These are phyloP conservation scores for Natator depressus DNA, from an alignment of 2,113 vertebrate species.

Conservation along the genomic window DNA sequence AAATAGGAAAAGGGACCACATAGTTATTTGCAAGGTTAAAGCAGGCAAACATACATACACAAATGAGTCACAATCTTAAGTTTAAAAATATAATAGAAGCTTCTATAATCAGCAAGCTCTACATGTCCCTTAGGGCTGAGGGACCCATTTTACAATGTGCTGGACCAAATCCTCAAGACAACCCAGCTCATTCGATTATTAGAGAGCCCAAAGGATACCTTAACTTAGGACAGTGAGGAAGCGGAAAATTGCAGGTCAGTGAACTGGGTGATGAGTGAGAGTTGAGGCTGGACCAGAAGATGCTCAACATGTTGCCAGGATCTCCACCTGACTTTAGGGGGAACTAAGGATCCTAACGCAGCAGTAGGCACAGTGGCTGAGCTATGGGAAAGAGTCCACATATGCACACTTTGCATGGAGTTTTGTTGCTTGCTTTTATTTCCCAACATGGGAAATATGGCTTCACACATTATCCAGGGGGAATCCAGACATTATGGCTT, in stretches of 20 bases:
- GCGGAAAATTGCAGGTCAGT: background rate
- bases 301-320: background rate
- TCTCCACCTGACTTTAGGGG: background rate
- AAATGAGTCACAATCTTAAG: background rate
- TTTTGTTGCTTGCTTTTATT: conserved; percentile 8
- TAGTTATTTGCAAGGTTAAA: background rate
- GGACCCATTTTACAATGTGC: background rate
- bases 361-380: background rate
- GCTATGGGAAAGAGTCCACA: background rate
- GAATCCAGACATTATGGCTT: background rate
- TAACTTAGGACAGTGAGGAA: background rate
- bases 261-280: background rate
- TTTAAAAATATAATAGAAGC: background rate
- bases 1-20: background rate
- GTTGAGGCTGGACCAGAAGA: background rate
- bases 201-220: background rate
- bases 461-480: background rate
- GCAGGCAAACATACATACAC: background rate
- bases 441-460: background rate
- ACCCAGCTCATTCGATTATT: background rate
- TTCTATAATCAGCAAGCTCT: background rate
- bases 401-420: background rate
- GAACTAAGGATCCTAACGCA: background rate
- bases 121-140: background rate
- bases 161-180: background rate